phyloP scores from a whole-genome alignment of 2,797 vertebrate genomes.

The Gobionotothen gibberifrons region DNA sequence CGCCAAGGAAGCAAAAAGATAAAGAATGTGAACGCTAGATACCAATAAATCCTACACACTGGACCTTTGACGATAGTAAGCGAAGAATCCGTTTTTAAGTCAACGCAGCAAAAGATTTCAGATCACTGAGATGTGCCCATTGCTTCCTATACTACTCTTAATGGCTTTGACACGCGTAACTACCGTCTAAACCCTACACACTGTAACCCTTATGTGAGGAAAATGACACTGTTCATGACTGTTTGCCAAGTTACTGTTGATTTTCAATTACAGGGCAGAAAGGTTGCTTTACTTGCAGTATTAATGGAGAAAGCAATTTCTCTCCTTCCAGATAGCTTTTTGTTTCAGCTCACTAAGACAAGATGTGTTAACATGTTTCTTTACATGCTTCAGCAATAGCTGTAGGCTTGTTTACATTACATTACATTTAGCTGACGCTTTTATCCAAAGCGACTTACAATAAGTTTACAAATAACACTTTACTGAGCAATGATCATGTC shows the following conservation, averaged over 20 bases:
- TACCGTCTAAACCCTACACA: constrained; percentile 33
- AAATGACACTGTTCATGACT: constrained; percentile 35
- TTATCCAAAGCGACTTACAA: too few species aligned
- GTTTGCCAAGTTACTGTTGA: constrained; percentile 29
- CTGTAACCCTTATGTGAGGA: constrained; percentile 41
- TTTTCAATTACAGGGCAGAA: constrained; percentile 10
- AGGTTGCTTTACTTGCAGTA: constrained; percentile 12
- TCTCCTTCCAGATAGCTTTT: constrained; percentile 2
- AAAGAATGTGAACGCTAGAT: too few species aligned
- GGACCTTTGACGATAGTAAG: constrained; percentile 2
- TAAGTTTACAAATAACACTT: constrained; percentile 45
- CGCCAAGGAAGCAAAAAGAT: too few species aligned
- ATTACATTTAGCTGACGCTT: too few species aligned
- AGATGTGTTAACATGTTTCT: constrained; percentile 43
- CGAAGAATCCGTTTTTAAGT: constrained; percentile 16
- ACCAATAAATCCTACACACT: too few species aligned
- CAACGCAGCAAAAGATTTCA: constrained; percentile 27
- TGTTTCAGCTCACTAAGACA: constrained; percentile 25
- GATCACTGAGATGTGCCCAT: constrained; percentile 26
- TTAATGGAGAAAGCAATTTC: constrained; percentile 11
- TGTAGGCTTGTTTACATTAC: constrained; percentile 35
- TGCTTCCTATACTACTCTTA: constrained; percentile 19
- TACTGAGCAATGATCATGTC: constrained; percentile 47
- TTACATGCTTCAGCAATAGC: constrained; percentile 57
- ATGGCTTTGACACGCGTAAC: constrained; percentile 32